A percentile compares a stretch with the other conserved stretches of the same genome.
Evolutionary conservation across 2,113 vertebrate species (phyloP).

Genomic region (Rhinoderma darwinii): DNA sequence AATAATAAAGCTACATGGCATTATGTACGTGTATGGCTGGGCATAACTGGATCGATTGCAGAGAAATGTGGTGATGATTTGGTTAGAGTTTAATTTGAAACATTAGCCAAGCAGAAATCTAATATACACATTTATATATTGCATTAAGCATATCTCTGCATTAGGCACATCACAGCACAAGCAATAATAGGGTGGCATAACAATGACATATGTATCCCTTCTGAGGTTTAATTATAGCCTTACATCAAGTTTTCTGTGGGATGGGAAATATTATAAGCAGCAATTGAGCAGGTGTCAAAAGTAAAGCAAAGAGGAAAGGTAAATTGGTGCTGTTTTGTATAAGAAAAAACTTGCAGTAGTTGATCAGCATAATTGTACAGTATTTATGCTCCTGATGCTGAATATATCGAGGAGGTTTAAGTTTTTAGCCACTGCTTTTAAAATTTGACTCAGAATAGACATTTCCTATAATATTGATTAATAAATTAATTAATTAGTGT

Average conservation of each 20-base stretch:
- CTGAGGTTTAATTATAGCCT: neutral
- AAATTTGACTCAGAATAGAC: too few relatives aligned
- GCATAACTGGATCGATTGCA: neutral
- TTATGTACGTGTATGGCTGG: too few relatives aligned
- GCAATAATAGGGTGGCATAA: neutral
- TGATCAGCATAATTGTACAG: neutral
- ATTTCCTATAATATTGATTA: too few relatives aligned
- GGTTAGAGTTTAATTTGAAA: neutral
- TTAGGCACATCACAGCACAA: neutral
- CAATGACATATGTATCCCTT: constrained; percentile 13
- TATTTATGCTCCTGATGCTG: neutral
- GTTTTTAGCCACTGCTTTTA: neutral
- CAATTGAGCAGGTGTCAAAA: constrained; percentile 15
- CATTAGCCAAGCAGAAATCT: neutral
- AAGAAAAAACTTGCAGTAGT: neutral
- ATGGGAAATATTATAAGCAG: constrained; percentile 14
- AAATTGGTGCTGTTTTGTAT: neutral
- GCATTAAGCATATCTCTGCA: neutral
- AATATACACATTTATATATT: neutral
- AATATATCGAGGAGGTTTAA: neutral
- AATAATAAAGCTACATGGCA: too few relatives aligned
- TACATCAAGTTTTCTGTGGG: neutral
- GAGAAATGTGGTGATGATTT: neutral
- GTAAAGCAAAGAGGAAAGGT: neutral
- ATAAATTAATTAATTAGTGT: too few relatives aligned